Evolutionary conservation across 2,888 invertebrate genomes (phyloP).

Genomic region (Epiperipatus broadwayi): DNA sequence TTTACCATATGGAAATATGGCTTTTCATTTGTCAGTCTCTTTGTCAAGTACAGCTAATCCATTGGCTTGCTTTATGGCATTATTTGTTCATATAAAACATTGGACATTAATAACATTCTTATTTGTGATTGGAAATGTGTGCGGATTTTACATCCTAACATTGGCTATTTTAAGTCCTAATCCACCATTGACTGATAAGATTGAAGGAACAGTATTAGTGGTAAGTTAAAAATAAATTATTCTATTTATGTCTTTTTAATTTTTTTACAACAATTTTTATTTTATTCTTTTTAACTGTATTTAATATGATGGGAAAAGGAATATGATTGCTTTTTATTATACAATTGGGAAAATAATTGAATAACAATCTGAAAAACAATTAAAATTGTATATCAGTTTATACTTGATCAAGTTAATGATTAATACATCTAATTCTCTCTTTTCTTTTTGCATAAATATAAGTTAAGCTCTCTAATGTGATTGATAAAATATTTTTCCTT

Average conservation of each 20-base stretch:
- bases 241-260: conserved; percentile 7
- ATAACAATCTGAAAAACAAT: too few relatives aligned
- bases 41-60: conserved; percentile 63
- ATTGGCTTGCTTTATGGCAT: too few relatives aligned
- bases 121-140: conserved; percentile 29
- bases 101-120: conserved; percentile 34
- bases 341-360: too few relatives aligned
- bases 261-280: not conserved
- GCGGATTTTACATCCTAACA: conserved; percentile 45
- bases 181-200: conserved; percentile 42
- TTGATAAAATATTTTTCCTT: too few relatives aligned
- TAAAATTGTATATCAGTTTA: too few relatives aligned
- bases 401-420: too few relatives aligned
- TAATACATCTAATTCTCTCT: too few relatives aligned
- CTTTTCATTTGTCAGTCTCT: conserved; percentile 57
- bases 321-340: too few relatives aligned
- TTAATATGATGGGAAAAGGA: too few relatives aligned
- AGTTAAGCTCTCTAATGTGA: too few relatives aligned
- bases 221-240: conserved; percentile 36
- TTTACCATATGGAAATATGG: conserved; percentile 53
- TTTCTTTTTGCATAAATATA: too few relatives aligned
- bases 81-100: too few relatives aligned
- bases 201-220: conserved; percentile 41
- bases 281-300: conserved; percentile 7
- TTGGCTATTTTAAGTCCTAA: conserved; percentile 51